These are phyloP conservation scores for Chaetophractus vellerosus DNA, from an alignment of 2,797 vertebrate species.

Conservation along the genomic window DNA sequence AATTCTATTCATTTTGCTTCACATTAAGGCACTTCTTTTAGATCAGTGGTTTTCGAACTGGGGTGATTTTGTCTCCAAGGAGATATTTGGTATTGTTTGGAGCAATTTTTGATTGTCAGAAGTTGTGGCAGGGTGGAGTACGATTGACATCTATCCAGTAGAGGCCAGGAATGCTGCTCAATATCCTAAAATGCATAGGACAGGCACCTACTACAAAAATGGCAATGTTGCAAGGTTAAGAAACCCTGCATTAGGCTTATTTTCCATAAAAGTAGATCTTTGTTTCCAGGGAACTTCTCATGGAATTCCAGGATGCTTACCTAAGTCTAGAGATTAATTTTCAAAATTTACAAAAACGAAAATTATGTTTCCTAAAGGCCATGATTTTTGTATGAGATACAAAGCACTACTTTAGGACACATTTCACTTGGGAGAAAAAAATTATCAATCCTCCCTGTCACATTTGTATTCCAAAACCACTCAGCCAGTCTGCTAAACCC, in stretches of 20 bases:
- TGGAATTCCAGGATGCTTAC: not conserved
- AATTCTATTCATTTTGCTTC: constrained; percentile 39
- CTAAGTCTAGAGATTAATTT: not conserved
- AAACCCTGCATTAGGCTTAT: not conserved
- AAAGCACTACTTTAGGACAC: constrained; percentile 42
- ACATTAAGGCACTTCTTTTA: not conserved
- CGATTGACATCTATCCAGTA: not conserved
- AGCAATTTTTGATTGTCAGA: constrained; percentile 25
- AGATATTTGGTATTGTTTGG: constrained; percentile 7
- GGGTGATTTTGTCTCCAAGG: not conserved
- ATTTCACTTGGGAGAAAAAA: not conserved
- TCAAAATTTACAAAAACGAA: constrained; percentile 10
- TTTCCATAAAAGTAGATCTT: not conserved
- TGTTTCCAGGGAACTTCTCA: not conserved
- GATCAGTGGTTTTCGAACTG: not conserved
- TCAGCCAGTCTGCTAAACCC: constrained; percentile 41
- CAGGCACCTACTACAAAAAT: constrained; percentile 9
- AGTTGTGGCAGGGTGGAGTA: not conserved
- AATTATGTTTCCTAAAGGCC: not conserved
- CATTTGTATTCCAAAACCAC: constrained; percentile 63
- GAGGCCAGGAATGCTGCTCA: not conserved
- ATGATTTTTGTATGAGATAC: not conserved
- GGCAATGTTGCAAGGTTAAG: not conserved
- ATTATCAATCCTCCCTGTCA: not conserved
- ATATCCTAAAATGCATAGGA: not conserved